Evolutionary conservation across 2,888 invertebrate species (phyloP).

Genomic region (Eumerus sabulonum): DNA sequence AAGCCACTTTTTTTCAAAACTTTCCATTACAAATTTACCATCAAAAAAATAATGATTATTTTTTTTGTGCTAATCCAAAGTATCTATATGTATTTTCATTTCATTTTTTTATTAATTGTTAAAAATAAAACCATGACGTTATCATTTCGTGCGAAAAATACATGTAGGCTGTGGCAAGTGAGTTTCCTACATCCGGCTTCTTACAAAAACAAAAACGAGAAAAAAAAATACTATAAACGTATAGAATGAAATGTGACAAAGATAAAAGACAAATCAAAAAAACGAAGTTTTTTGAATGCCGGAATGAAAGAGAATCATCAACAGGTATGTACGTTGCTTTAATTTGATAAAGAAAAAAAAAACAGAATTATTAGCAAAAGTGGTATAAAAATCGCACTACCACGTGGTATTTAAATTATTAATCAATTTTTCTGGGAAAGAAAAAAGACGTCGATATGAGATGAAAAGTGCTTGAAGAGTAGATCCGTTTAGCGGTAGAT

Average conservation of each 20-base stretch:
- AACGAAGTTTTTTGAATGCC: neutral
- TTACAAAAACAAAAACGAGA: neutral
- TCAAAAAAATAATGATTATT: neutral
- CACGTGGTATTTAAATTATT: slow-evolving; percentile 65
- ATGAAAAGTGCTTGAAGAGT: slow-evolving; percentile 15
- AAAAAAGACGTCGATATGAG: slow-evolving; percentile 40
- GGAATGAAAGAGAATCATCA: neutral
- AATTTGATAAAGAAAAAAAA: slow-evolving; percentile 26
- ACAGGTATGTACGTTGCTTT: slow-evolving; percentile 57
- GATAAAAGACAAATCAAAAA: slow-evolving; percentile 6
- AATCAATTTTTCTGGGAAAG: slow-evolving; percentile 36
- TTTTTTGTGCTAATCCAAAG: slow-evolving; percentile 6
- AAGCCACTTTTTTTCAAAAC: neutral
- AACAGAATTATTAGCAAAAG: slow-evolving; percentile 36
- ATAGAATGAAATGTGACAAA: slow-evolving; percentile 39
- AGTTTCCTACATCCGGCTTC: slow-evolving; percentile 63
- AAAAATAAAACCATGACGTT: slow-evolving; percentile 56
- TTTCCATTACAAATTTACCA: neutral
- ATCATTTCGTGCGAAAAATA: slow-evolving; percentile 44
- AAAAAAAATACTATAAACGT: slow-evolving; percentile 21
- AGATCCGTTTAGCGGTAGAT: slow-evolving; percentile 4
- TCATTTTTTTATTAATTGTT: neutral
- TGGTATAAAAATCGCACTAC: slow-evolving; percentile 55
- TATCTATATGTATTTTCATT: slow-evolving; percentile 5
- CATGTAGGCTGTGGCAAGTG: slow-evolving; percentile 57